These are phyloP conservation scores for Danio jaintianensis DNA, from an alignment of 2,797 vertebrate genomes.

Conservation along the genomic window DNA sequence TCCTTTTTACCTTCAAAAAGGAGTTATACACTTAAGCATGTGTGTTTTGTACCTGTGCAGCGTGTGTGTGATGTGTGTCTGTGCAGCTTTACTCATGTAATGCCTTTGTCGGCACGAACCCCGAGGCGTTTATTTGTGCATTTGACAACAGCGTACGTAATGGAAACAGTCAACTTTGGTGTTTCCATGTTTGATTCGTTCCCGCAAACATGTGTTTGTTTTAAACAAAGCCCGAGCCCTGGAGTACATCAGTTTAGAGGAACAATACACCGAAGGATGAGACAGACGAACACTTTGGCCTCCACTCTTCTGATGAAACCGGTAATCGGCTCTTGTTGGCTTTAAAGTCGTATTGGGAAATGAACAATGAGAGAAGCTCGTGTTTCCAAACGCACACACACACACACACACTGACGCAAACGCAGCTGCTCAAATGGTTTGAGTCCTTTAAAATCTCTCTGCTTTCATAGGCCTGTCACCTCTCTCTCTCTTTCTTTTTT, in stretches of 20 bases:
- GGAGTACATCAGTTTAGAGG: slow-evolving; percentile 11
- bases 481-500: slow-evolving; percentile 20
- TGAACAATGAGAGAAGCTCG: slow-evolving; percentile 36
- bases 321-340: slow-evolving; percentile 33
- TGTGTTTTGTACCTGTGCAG: not conserved
- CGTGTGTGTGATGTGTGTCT: slow-evolving; percentile 28
- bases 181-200: slow-evolving; percentile 18
- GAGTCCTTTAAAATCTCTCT: slow-evolving; percentile 54
- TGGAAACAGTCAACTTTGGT: slow-evolving; percentile 29
- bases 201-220: slow-evolving; percentile 24
- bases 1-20: no score
- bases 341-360: slow-evolving; percentile 44
- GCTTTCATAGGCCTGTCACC: slow-evolving; percentile 55
- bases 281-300: slow-evolving; percentile 33
- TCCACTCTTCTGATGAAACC: slow-evolving; percentile 30
- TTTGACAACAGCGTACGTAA: slow-evolving; percentile 1
- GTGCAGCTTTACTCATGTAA: slow-evolving; percentile 2
- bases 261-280: not conserved
- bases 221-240: slow-evolving; percentile 40
- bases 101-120: slow-evolving; percentile 23
- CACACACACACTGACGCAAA: slow-evolving; percentile 20
- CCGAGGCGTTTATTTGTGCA: slow-evolving; percentile 28
- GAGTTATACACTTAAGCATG: slow-evolving; percentile 17
- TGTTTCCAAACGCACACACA: slow-evolving; percentile 23
- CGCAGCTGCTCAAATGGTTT: slow-evolving; percentile 39